Percentiles rank a stretch among this genome's conserved stretches.
Conservation (phyloP, 2,113 vertebrate genomes). For the Dipodomys ordii region DNA sequence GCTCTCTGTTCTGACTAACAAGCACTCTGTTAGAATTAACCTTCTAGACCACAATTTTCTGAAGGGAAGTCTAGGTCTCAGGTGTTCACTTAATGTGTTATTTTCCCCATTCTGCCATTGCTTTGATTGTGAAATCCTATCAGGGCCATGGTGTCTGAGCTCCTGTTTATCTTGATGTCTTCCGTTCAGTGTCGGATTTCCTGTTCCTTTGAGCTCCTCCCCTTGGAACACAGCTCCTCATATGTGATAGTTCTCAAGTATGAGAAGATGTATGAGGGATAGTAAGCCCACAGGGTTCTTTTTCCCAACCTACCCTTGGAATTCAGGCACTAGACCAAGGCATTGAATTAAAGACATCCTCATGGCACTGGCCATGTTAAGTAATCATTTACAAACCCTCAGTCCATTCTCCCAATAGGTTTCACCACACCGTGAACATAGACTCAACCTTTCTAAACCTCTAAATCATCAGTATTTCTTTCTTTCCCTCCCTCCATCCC, state of each 20-base stretch:
- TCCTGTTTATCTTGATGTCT: slow-evolving; percentile 87
- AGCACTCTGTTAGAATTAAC: slow-evolving; percentile 69
- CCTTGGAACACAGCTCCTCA: slow-evolving; percentile 91
- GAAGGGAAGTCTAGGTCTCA: slow-evolving; percentile 80
- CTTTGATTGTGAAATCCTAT: slow-evolving; percentile 88
- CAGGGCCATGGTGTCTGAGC: slow-evolving; percentile 85
- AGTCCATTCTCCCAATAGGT: slow-evolving; percentile 26
- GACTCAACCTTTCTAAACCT: not conserved
- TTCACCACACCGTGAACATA: slow-evolving; percentile 13
- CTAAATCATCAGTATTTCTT: not conserved
- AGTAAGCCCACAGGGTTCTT: slow-evolving; percentile 84
- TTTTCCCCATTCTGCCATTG: slow-evolving; percentile 68
- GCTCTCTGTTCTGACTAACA: slow-evolving; percentile 66
- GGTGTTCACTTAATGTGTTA: slow-evolving; percentile 84
- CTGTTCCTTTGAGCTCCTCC: slow-evolving; percentile 83
- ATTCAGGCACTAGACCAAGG: slow-evolving; percentile 70
- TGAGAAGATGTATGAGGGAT: slow-evolving; percentile 82
- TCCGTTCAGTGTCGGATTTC: not conserved
- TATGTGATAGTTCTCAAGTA: slow-evolving; percentile 88
- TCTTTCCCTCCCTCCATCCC: too few relatives aligned
- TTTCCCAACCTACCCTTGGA: slow-evolving; percentile 79
- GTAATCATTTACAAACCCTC: slow-evolving; percentile 58
- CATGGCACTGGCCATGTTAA: not conserved
- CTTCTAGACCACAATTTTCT: slow-evolving; percentile 86
- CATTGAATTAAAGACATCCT: not conserved